Conservation (phyloP, 2,888 invertebrate species). For the Yponomeuta cagnagella region DNA sequence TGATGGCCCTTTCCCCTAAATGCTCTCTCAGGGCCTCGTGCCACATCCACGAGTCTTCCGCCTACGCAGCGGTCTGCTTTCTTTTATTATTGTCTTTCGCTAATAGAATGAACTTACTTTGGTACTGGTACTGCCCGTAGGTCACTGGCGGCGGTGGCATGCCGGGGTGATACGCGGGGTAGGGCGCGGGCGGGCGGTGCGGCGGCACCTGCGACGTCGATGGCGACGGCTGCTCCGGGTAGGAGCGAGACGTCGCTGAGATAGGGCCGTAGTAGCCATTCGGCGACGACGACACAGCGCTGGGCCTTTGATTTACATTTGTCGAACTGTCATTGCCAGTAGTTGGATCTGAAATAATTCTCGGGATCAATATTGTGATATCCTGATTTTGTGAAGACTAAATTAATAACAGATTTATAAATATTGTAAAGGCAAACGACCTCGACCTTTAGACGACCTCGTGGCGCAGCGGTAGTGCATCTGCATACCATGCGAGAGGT, state of each 20-base stretch:
- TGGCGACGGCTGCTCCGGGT: slow-evolving; percentile 17
- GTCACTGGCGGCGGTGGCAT: slow-evolving; percentile 21
- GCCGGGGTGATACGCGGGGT: background rate
- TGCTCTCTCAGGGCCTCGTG: background rate
- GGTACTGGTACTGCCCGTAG: slow-evolving; percentile 12
- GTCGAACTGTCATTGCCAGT: background rate
- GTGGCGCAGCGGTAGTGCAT: no score
- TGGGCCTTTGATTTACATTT: background rate
- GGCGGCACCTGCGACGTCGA: slow-evolving; percentile 16
- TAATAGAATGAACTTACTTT: background rate
- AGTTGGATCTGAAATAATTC: background rate
- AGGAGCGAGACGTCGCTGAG: background rate
- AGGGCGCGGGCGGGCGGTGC: slow-evolving; percentile 4
- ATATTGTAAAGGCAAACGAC: no score
- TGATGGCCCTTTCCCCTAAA: background rate
- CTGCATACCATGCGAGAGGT: no score
- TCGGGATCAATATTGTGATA: no score
- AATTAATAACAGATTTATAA: no score
- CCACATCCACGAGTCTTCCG: background rate
- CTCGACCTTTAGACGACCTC: no score
- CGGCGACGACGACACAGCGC: background rate
- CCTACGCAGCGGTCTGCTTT: background rate
- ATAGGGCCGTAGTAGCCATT: background rate
- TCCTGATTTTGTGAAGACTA: no score
- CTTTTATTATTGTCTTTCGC: background rate